phyloP scores from a whole-genome alignment of 2,113 vertebrate genomes.

The Chrysemys picta region DNA sequence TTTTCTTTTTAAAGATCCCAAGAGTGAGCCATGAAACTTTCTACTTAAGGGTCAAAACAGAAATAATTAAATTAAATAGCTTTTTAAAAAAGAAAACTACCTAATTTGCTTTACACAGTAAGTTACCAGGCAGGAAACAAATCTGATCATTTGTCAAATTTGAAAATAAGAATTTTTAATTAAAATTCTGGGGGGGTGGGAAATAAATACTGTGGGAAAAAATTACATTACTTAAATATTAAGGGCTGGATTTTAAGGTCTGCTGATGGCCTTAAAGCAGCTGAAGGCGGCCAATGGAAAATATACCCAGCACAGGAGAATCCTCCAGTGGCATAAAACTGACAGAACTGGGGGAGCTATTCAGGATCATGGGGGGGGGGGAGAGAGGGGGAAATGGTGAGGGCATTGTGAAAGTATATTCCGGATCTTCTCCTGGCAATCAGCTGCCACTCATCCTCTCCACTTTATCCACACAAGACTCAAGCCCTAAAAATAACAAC shows the following conservation, averaged over 20 bases:
- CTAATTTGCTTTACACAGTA: neutral
- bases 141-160: neutral
- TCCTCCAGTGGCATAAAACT: no score
- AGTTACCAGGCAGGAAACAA: neutral
- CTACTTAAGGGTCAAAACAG: neutral
- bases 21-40: neutral
- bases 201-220: no score
- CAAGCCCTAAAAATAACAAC: neutral
- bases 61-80: neutral
- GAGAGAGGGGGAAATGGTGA: no score
- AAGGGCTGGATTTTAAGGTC: neutral
- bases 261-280: accelerated
- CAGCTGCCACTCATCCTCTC: no score
- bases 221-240: neutral
- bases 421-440: no score
- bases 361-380: no score
- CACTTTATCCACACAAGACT: neutral
- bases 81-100: neutral
- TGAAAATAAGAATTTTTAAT: neutral
- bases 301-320: neutral
- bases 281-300: neutral
- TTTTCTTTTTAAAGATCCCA: neutral
- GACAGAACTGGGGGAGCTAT: no score
- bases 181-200: neutral
- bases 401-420: neutral